These are phyloP conservation scores for Hipparchia sbordonii DNA, from an alignment of 2,888 invertebrate species.

Conservation along the genomic window DNA sequence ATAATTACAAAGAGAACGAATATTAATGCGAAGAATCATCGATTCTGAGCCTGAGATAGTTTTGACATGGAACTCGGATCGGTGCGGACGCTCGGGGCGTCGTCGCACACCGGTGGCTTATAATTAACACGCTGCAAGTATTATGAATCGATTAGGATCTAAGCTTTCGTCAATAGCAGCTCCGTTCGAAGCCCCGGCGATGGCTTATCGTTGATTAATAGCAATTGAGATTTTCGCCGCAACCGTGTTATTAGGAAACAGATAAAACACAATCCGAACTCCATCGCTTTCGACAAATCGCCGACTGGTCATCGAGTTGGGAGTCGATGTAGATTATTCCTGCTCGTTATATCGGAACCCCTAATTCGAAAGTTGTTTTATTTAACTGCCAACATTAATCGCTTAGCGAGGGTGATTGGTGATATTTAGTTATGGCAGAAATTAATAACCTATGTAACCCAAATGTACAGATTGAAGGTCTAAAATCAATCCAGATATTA, in stretches of 20 bases:
- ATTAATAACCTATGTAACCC: no score
- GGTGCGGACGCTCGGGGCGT: conserved; percentile 55
- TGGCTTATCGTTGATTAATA: conserved; percentile 79
- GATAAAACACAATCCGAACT: conserved; percentile 62
- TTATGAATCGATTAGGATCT: conserved; percentile 83
- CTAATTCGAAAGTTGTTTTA: conserved; percentile 18
- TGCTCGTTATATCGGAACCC: conserved; percentile 7
- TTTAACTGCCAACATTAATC: conserved; percentile 5
- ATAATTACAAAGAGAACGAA: conserved; percentile 70
- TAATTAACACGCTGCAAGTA: conserved; percentile 82
- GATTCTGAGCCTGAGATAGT: conserved; percentile 65
- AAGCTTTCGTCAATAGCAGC: conserved; percentile 82
- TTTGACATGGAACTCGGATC: conserved; percentile 59
- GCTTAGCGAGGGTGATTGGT: background rate
- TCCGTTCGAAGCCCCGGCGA: conserved; percentile 68
- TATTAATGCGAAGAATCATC: conserved; percentile 65
- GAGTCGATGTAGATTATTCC: conserved; percentile 11
- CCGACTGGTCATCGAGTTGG: conserved; percentile 59
- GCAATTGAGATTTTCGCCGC: conserved; percentile 78
- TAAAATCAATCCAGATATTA: no score
- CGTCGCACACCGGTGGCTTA: conserved; percentile 74
- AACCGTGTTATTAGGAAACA: conserved; percentile 72
- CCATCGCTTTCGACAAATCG: conserved; percentile 71
- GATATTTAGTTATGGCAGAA: background rate
- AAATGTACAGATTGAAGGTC: no score